Percentiles rank a stretch among this genome's conserved stretches.
These are phyloP conservation scores for Unio pictorum DNA, from an alignment of 2,888 invertebrate species.

Conservation along the genomic window DNA sequence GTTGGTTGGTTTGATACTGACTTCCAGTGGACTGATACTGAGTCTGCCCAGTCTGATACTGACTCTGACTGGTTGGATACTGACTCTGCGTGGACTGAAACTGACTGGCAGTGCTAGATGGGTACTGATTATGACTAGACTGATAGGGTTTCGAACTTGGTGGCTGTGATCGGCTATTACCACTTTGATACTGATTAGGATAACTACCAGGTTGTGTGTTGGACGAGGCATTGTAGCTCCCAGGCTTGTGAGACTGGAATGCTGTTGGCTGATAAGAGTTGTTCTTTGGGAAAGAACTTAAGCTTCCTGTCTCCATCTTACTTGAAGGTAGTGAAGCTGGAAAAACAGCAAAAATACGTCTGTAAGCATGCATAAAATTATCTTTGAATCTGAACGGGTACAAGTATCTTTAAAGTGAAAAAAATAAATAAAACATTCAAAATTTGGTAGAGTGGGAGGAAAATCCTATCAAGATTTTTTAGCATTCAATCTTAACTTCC, in stretches of 20 bases:
- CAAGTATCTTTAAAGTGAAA: too few relatives aligned
- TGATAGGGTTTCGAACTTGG: slow-evolving; percentile 38
- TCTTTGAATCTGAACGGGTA: too few relatives aligned
- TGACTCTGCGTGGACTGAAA: slow-evolving; percentile 26
- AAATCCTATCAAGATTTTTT: too few relatives aligned
- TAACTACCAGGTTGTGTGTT: slow-evolving; percentile 38
- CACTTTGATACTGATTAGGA: slow-evolving; percentile 37
- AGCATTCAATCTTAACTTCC: too few relatives aligned
- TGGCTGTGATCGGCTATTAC: slow-evolving; percentile 37
- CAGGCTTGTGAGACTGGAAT: slow-evolving; percentile 44
- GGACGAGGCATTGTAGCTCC: slow-evolving; percentile 38
- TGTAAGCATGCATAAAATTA: too few relatives aligned
- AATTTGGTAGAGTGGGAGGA: too few relatives aligned
- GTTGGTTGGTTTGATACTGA: slow-evolving; percentile 26
- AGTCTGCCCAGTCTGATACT: slow-evolving; percentile 30
- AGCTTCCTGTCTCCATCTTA: slow-evolving; percentile 25
- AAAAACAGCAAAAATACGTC: background rate
- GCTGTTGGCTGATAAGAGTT: slow-evolving; percentile 34
- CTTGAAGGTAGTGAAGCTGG: slow-evolving; percentile 33
- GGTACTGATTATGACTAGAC: slow-evolving; percentile 46
- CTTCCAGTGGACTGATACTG: slow-evolving; percentile 25
- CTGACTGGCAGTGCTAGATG: slow-evolving; percentile 4
- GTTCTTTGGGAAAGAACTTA: slow-evolving; percentile 25
- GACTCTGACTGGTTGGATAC: slow-evolving; percentile 23
- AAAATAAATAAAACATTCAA: too few relatives aligned